Base-by-base conservation (phyloP, 35 echinoderm and acorn worm species). In the Acanthaster planci region DNA sequence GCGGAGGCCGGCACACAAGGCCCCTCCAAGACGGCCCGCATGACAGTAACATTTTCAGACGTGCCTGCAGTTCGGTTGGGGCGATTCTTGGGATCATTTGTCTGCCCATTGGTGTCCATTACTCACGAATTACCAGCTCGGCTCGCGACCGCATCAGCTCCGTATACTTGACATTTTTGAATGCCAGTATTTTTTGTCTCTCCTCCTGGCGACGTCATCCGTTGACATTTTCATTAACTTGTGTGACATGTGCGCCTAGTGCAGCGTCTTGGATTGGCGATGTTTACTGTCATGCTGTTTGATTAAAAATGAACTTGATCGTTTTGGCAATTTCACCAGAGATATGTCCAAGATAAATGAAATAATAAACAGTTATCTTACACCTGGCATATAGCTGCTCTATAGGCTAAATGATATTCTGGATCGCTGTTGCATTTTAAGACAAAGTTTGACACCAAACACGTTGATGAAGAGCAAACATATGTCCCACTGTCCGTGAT, bases 21-120 rank as follows among this genome's bases (percentile, higher is more conserved):
- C 64, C 14, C 64, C 30, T 10, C 64, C 3, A 26, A 34, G 21
- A 72, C 64, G 64, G 64, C 64, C 64, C 21, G 34, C 64, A 72
- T 29, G 64, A 72, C 64, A 72, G 64, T 72, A 72, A 72, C 64
- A 72, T 47, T 72, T 72, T 72, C 64, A 72, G 64, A 31, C 64
- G 18, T 26, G 64, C 23, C 64, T 12, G 64, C 34, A 72, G 64
- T 72, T 72, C 30, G 30, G 30, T 27, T 21, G 27, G 9, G 3
- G 26, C 26, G 64, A 34, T 47, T 47, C 23, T 34, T 72, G 64
- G 64, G 19, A 72, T 72, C 23, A 72, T 72, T 72, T 72, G 64
- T 72, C 64, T 72, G 26, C 64, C 14, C 64, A 72, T 72, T 72
- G 64, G 64, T 26, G 26, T 31, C 64, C 34, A 26, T 26, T 72